phyloP scores from a whole-genome alignment of 1,140 invertebrate genomes.

The Homarus americanus region DNA sequence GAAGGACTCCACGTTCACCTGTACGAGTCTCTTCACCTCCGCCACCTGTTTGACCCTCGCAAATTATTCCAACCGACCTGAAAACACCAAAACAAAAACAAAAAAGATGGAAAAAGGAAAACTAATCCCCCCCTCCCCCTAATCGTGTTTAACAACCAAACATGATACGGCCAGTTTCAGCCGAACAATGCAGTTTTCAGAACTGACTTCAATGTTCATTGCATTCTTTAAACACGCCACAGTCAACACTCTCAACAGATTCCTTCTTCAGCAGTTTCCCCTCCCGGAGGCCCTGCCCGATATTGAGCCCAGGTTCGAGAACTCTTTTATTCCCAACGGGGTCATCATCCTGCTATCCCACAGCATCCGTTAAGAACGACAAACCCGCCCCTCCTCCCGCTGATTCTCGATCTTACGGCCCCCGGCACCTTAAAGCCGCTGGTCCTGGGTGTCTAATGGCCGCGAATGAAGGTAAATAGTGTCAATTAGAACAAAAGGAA shows the following conservation, averaged over 20 bases:
- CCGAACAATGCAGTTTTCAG: slow-evolving; percentile 42
- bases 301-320: slow-evolving; percentile 61
- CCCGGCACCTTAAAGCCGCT: not conserved
- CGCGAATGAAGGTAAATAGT: slow-evolving; percentile 71
- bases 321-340: slow-evolving; percentile 23
- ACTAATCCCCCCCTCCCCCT: not conserved
- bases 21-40: not conserved
- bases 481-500: slow-evolving; percentile 72
- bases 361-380: not conserved
- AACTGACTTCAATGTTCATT: slow-evolving; percentile 27
- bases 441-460: slow-evolving; percentile 61
- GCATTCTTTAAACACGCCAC: slow-evolving; percentile 51
- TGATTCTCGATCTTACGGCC: slow-evolving; percentile 37
- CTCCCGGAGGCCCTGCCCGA: slow-evolving; percentile 41
- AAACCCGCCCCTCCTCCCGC: not conserved
- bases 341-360: not conserved
- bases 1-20: too few species aligned
- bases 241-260: slow-evolving; percentile 55
- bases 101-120: not conserved
- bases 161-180: slow-evolving; percentile 65
- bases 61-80: slow-evolving; percentile 8
- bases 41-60: not conserved
- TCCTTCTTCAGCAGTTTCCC: slow-evolving; percentile 51
- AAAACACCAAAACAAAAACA: slow-evolving; percentile 18
- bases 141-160: slow-evolving; percentile 65